phyloP scores from a whole-genome alignment of 2,113 vertebrate genomes.

The Bolborhynchus lineola region DNA sequence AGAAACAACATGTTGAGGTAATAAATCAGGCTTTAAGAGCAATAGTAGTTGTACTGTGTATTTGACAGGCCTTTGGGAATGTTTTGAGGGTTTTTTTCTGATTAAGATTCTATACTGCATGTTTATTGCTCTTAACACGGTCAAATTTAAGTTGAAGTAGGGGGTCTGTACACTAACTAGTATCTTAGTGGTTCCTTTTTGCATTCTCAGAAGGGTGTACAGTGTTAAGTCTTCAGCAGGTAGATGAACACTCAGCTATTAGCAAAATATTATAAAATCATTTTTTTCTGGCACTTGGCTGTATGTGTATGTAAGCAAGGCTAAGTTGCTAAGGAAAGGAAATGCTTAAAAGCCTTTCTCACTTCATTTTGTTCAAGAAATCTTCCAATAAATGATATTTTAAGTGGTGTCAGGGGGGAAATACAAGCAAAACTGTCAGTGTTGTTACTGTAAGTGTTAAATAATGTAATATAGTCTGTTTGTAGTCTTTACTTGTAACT shows the following conservation, averaged over 20 bases:
- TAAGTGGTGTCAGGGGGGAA: background rate
- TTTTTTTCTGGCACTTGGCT: background rate
- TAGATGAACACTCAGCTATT: background rate
- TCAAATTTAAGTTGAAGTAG: background rate
- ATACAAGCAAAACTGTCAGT: background rate
- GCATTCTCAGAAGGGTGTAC: background rate
- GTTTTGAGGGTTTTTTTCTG: background rate
- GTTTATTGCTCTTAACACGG: background rate
- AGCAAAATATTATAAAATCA: background rate
- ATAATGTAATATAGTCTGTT: background rate
- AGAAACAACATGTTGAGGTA: background rate
- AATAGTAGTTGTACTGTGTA: background rate
- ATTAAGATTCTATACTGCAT: background rate
- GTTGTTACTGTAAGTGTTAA: background rate
- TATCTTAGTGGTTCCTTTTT: background rate
- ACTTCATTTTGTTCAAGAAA: background rate
- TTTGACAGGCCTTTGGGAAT: background rate
- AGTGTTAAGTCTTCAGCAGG: background rate
- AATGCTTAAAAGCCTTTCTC: background rate
- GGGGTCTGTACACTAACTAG: background rate
- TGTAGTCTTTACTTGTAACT: background rate
- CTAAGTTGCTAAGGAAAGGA: background rate
- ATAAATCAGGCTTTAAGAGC: background rate
- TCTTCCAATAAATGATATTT: background rate
- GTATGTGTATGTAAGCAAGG: background rate